Conservation (phyloP, 2,888 invertebrate genomes). For the Aphrophora alni region DNA sequence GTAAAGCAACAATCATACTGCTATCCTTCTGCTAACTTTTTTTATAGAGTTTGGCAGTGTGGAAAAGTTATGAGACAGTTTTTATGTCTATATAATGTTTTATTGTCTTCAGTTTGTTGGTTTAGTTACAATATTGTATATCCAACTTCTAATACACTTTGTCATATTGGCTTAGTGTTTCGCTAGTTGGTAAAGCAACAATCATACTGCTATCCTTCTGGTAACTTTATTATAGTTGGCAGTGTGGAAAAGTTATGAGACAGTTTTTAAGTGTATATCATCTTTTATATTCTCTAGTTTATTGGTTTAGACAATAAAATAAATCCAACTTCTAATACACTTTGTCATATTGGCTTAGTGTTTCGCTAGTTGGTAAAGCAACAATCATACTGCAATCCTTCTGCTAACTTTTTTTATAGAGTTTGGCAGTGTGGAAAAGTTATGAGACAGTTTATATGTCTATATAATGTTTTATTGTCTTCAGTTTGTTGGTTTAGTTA, state of each 20-base stretch:
- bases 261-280: too few species aligned
- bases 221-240: background rate
- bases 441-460: background rate
- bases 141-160: background rate
- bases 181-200: background rate
- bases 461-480: background rate
- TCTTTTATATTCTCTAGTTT: too few species aligned
- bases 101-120: too few species aligned
- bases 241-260: background rate
- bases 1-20: background rate
- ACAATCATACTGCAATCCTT: background rate
- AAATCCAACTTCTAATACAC: background rate
- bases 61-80: background rate
- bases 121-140: background rate
- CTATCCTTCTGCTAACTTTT: background rate
- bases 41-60: background rate
- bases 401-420: background rate
- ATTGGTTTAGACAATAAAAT: too few species aligned
- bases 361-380: constrained; percentile 4
- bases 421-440: background rate
- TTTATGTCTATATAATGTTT: background rate
- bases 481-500: background rate
- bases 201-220: background rate
- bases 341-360: background rate
- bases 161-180: background rate